Percentiles rank a stretch among this genome's conserved stretches.
These are phyloP conservation scores for Hermetia illucens DNA, from an alignment of 1,140 invertebrate genomes.

Conservation along the genomic window DNA sequence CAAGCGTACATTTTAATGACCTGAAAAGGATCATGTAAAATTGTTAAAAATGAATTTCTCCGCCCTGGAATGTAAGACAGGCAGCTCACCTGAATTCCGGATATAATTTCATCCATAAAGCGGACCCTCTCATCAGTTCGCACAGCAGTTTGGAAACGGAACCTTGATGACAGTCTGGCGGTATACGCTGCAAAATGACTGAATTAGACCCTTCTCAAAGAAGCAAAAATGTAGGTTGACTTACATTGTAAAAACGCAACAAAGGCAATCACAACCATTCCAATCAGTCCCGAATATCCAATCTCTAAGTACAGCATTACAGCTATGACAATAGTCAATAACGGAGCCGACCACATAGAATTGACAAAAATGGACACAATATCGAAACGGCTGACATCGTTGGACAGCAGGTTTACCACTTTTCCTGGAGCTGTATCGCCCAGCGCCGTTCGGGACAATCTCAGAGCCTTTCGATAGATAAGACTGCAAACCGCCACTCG, in stretches of 20 bases:
- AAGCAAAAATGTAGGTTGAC: conserved; percentile 13
- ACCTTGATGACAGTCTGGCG: conserved; percentile 48
- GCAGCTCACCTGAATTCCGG: conserved; percentile 44
- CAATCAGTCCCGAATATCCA: too few species aligned
- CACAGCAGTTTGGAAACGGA: conserved; percentile 49
- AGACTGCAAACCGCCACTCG: conserved; percentile 55
- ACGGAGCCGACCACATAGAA: too few species aligned
- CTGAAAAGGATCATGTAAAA: too few species aligned
- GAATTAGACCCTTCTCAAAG: conserved; percentile 5
- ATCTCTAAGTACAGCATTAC: too few species aligned
- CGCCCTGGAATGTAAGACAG: conserved; percentile 51
- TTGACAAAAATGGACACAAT: too few species aligned
- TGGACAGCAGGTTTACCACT: too few species aligned
- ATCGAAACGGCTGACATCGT: too few species aligned
- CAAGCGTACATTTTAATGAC: conserved; percentile 76
- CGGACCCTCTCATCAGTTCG: conserved; percentile 58
- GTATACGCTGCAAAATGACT: conserved; percentile 39
- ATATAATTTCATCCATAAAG: conserved; percentile 65
- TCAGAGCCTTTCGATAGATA: conserved; percentile 61
- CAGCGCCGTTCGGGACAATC: conserved; percentile 46
- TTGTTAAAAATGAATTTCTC: conserved; percentile 58
- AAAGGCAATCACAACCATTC: too few species aligned
- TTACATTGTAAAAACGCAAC: conserved; percentile 44
- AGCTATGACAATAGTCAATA: too few species aligned
- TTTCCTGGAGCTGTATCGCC: too few species aligned